Conservation (phyloP, 2,113 vertebrate species). For the Neolamprologus cancellatus region DNA sequence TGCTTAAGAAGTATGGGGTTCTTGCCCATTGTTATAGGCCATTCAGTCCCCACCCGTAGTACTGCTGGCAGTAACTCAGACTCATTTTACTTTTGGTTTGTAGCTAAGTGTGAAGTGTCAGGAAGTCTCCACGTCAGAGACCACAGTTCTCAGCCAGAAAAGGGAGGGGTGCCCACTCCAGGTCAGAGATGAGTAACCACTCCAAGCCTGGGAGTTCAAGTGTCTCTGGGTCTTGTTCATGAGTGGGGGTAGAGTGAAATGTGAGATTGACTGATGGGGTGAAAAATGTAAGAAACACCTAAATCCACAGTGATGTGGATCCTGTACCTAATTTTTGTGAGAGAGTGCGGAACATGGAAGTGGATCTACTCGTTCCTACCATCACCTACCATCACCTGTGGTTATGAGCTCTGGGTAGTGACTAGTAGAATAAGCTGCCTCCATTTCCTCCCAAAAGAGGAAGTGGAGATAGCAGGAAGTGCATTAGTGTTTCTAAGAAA, state of each 20-base stretch:
- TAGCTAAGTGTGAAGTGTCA: neutral
- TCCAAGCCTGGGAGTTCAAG: neutral
- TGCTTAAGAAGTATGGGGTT: neutral
- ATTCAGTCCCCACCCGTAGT: neutral
- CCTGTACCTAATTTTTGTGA: neutral
- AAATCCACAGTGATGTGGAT: neutral
- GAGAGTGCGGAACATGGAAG: neutral
- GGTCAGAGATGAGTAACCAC: neutral
- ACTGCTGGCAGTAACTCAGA: neutral
- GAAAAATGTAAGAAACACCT: neutral
- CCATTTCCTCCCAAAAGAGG: neutral
- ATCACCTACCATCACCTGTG: neutral
- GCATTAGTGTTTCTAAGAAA: neutral
- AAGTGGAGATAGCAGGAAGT: neutral
- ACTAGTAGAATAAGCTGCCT: neutral
- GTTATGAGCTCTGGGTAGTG: neutral
- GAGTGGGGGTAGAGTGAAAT: neutral
- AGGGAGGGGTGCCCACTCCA: neutral
- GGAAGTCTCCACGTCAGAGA: neutral
- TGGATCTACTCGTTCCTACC: neutral
- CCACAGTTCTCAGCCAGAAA: neutral
- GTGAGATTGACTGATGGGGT: neutral
- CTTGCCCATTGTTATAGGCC: neutral
- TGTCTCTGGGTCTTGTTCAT: neutral
- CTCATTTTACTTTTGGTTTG: neutral